phyloP scores from a whole-genome alignment of 2,113 vertebrate species.

The Hiodon alosoides region DNA sequence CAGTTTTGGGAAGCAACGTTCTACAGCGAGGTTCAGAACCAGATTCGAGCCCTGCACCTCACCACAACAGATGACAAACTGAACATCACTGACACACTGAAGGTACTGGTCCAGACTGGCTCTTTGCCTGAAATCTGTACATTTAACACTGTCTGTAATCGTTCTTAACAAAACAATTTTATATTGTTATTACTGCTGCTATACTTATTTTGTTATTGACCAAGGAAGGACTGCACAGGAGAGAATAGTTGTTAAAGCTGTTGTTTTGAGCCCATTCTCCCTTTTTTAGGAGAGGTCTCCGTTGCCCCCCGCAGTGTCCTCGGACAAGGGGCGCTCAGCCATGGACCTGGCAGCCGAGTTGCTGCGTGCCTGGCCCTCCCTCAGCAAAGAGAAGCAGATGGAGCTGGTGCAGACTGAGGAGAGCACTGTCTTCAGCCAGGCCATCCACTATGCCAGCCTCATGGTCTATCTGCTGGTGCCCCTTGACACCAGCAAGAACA shows the following conservation, averaged over 20 bases:
- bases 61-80: constrained; percentile 69
- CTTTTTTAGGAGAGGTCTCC: constrained; percentile 58
- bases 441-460: constrained; percentile 95
- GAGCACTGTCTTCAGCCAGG: constrained; percentile 95
- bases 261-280: background rate
- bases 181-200: too few relatives aligned
- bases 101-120: constrained; percentile 54
- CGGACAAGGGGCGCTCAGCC: constrained; percentile 74
- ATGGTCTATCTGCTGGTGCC: constrained; percentile 96
- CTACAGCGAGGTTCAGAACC: constrained; percentile 88
- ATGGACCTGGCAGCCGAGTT: constrained; percentile 94
- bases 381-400: constrained; percentile 82
- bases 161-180: too few relatives aligned
- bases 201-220: too few relatives aligned
- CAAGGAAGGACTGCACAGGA: too few relatives aligned
- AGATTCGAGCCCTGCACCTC: constrained; percentile 88
- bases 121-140: background rate
- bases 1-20: constrained; percentile 98
- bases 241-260: too few relatives aligned
- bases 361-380: constrained; percentile 77
- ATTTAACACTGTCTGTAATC: background rate
- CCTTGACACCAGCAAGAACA: constrained; percentile 89
- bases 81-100: constrained; percentile 57
- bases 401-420: constrained; percentile 92
- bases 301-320: constrained; percentile 11